phyloP scores from a whole-genome alignment of 1,140 invertebrate species.

The Hermatobates lingyangjiaoensis region DNA sequence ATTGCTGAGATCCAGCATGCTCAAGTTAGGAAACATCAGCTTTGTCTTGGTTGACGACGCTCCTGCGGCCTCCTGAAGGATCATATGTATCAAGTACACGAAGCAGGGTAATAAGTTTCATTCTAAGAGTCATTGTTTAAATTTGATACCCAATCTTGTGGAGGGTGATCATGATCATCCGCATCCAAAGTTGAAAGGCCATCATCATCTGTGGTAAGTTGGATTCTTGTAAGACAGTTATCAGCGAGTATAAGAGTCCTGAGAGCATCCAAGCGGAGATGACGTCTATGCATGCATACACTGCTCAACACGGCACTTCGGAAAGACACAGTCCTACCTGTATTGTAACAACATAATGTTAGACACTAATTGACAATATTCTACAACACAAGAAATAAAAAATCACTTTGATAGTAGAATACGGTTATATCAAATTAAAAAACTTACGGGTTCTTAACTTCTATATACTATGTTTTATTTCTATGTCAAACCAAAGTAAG shows the following conservation, averaged over 20 bases:
- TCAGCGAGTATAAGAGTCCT: constrained; percentile 68
- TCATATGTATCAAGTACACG: too few relatives aligned
- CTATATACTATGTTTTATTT: neutral
- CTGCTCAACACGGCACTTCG: constrained; percentile 53
- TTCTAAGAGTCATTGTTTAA: too few relatives aligned
- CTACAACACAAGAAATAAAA: too few relatives aligned
- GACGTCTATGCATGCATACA: constrained; percentile 64
- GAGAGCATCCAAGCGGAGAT: constrained; percentile 58
- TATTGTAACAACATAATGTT: too few relatives aligned
- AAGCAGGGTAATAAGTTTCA: too few relatives aligned
- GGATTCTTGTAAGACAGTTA: constrained; percentile 59
- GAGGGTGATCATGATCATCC: constrained; percentile 31
- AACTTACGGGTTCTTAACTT: neutral
- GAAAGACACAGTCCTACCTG: constrained; percentile 28
- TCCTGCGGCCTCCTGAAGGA: too few relatives aligned
- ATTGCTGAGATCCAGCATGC: constrained; percentile 84
- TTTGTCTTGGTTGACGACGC: constrained; percentile 33
- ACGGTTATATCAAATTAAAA: neutral
- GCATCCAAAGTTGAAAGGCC: constrained; percentile 20
- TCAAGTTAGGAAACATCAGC: constrained; percentile 81
- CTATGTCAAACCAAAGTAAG: neutral
- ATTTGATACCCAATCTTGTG: constrained; percentile 28
- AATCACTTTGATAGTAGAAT: neutral
- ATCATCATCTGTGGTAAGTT: constrained; percentile 57
- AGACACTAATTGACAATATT: too few relatives aligned